Percentiles rank a stretch among this genome's conserved stretches.
Conservation (phyloP, 2,797 vertebrate genomes). For the Microcaecilia unicolor region DNA sequence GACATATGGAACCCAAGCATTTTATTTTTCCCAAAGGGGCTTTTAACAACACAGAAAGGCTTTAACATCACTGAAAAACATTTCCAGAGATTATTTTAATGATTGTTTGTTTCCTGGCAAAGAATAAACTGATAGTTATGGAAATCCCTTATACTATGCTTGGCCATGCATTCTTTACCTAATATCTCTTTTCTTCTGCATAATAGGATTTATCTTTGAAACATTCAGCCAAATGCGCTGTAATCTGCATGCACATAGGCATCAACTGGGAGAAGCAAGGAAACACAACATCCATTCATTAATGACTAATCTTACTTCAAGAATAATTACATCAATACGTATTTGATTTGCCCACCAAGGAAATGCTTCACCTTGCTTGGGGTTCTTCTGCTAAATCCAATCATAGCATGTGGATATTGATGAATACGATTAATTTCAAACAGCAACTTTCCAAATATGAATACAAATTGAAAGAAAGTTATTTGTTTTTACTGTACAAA, state of each 20-base stretch:
- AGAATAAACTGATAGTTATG: neutral
- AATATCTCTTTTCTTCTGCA: neutral
- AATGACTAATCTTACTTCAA: conserved; percentile 2
- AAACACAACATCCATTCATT: neutral
- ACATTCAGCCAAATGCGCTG: too few relatives aligned
- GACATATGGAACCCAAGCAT: too few relatives aligned
- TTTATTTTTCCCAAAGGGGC: too few relatives aligned
- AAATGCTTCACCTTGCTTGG: conserved; percentile 1
- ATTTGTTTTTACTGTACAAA: too few relatives aligned
- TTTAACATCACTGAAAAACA: neutral
- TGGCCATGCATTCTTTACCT: neutral
- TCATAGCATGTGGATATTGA: neutral
- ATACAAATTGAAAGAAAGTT: too few relatives aligned
- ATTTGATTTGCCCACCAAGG: conserved; percentile 16
- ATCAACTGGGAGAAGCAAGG: neutral
- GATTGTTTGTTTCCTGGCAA: conserved; percentile 1
- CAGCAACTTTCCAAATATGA: too few relatives aligned
- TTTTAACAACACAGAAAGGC: too few relatives aligned
- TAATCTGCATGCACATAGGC: too few relatives aligned
- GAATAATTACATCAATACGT: conserved; percentile 17
- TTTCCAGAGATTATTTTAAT: neutral
- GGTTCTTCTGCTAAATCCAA: neutral
- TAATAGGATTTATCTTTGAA: neutral
- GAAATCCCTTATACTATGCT: neutral
- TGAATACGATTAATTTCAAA: too few relatives aligned